Evolutionary conservation across 1,140 invertebrate species (phyloP).

Genomic region (Proales similis): DNA sequence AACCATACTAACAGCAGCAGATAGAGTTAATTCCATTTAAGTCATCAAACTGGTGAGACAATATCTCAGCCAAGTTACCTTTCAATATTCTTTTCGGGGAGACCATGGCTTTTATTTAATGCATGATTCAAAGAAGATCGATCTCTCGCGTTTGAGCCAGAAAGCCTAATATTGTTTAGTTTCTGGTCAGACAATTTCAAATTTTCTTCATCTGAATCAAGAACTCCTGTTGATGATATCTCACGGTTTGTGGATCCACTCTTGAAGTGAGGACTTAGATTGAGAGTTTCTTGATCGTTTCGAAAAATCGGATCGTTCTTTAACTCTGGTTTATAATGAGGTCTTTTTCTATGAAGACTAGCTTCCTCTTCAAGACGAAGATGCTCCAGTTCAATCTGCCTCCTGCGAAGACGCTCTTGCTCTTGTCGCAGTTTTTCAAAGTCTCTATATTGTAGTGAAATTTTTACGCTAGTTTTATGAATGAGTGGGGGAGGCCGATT

Average conservation of each 20-base stretch:
- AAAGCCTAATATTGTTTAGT: no score
- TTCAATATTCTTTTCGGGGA: no score
- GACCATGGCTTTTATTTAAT: no score
- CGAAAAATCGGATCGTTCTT: background rate
- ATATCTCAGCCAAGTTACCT: no score
- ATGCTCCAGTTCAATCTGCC: slow-evolving; percentile 25
- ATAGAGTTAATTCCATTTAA: no score
- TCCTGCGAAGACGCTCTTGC: slow-evolving; percentile 22
- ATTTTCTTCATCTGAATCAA: no score
- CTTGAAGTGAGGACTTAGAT: background rate
- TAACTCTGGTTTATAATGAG: background rate
- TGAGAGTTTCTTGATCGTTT: background rate
- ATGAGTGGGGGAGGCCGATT: slow-evolving; percentile 1
- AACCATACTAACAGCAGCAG: no score
- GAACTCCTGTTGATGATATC: no score
- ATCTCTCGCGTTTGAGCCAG: no score
- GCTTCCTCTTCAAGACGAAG: slow-evolving; percentile 26
- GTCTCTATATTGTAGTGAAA: background rate
- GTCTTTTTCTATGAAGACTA: background rate
- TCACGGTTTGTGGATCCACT: slow-evolving; percentile 17
- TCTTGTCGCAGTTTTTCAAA: slow-evolving; percentile 36
- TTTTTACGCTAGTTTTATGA: slow-evolving; percentile 7
- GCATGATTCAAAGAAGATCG: no score
- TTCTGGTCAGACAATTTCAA: no score
- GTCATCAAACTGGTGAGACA: no score